A percentile compares a stretch with the other conserved stretches of the same genome.
These are phyloP conservation scores for Exephanes ischioxanthus DNA, from an alignment of 2,888 invertebrate genomes.

Conservation along the genomic window DNA sequence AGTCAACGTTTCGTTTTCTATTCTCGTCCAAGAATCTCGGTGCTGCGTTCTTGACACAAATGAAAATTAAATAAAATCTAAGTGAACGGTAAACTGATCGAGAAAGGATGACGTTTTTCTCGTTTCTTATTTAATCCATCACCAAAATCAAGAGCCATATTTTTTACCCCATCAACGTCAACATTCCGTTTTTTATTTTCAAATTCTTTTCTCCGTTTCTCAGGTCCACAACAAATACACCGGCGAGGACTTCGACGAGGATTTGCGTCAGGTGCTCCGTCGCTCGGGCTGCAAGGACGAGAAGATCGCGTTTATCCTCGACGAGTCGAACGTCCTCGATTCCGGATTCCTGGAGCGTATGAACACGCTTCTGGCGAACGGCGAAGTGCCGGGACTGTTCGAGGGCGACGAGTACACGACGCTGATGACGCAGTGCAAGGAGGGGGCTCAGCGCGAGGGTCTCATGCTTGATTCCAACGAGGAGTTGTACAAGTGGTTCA, in stretches of 20 bases:
- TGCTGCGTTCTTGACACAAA: background rate
- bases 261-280: conserved; percentile 94
- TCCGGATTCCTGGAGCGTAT: conserved; percentile 99
- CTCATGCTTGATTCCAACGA: conserved; percentile 99
- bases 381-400: conserved; percentile 97
- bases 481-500: conserved; percentile 99
- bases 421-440: conserved; percentile 99
- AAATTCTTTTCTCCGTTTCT: background rate
- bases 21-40: background rate
- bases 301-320: conserved; percentile 99
- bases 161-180: background rate
- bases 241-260: conserved; percentile 99
- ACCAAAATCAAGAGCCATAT: background rate
- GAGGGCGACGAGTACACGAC: conserved; percentile 99
- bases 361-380: conserved; percentile 99
- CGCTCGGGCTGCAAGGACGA: conserved; percentile 97
- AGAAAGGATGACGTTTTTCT: background rate
- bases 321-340: conserved; percentile 99
- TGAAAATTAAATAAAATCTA: background rate
- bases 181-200: background rate
- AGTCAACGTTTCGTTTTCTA: background rate
- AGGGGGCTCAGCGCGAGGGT: conserved; percentile 99
- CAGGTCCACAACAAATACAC: conserved; percentile 99
- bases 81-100: background rate
- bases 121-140: background rate